Base-by-base conservation (phyloP, 92 coral and sea anemone species). In the Scolanthus callimorphus region DNA sequence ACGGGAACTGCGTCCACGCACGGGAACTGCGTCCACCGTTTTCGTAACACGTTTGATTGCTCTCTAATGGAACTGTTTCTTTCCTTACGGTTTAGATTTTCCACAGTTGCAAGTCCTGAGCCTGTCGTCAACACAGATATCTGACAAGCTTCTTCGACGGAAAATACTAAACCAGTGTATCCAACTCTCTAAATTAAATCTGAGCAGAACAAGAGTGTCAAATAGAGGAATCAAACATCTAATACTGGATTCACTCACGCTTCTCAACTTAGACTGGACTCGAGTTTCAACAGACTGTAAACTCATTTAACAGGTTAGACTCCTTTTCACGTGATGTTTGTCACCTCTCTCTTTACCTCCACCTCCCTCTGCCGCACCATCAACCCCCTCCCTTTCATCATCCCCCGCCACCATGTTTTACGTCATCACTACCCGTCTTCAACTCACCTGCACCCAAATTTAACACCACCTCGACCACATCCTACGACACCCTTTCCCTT, bases 251-350 rank as follows among this genome's bases (percentile, higher is more conserved):
- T 54, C 65, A 15, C 69, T 91, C 37, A 79, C 73, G 19, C 86
- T 75, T 26, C 62, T 91, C 17, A 91, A 91, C 62, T 76, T 91
- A 26, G 95, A 90, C 66, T 91, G 97, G 97, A 91, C 91, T 21
- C 58, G 87, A 72, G 90, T 89, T 17, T 74, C 91, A 2, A 60
- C 81, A 6, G 91, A 88, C 64, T 91, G 97, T 41, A 74, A 27
- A 9, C 49, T 75, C 28, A 38, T 91, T 73, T 91, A 24, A 72
- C 77, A 70, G 97, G 97, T 91, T 51, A 52, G 8, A 34, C 41
- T 6, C 41, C 15, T 34, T 34, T 15, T 6, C 41, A 6, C 41
- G 41, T 34, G 15, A 15, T 15, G 6, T 15, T 34, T 34, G 8
- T 34, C 41, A 15, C 41, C 41, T 34, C 6, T 52, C 59, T 22